Evolutionary conservation across 2,797 vertebrate species (phyloP), one percentile per base, ranked within the genome.

Genomic region (Caiman crocodilus): DNA sequence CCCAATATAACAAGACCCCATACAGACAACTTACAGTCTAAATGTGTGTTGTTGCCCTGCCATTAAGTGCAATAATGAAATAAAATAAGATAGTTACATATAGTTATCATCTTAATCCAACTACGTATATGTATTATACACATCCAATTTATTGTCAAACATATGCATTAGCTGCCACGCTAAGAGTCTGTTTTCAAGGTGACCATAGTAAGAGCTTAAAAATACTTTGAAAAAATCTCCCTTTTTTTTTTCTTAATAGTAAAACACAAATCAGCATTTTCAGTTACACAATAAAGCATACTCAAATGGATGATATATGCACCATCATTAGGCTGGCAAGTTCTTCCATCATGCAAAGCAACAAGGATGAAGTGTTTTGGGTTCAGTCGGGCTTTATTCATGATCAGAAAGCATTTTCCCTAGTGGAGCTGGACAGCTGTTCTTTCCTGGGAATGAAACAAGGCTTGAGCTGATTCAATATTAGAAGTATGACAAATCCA

Each of bases 231-330:
- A 63, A 81, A 23, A 17, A 69, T 3, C 0, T 6, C 2, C 67
- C 2, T 0, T 7, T 69, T 0, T 7, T 69, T 90, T 85, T 87
- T 42, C 8, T 63, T 88, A n/a, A 14, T 16, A 5, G 6, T 76
- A 17, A 0, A 0, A 10, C 14, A 74, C 12, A 88, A 30, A n/a
- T 1, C 14, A n/a, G 0, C 69, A 2, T 21, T 75, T 73, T 20
- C 81, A 14, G 85, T 92, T 84, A 13, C 50, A 63, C 64, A 61
- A 71, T 5, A n/a, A 63, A 77, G 67, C 2, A 13, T 55, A 20
- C 84, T 84, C 56, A n/a, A 42, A 10, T 2, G 21, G 30, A 59
- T 57, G 32, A 21, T 17, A 30, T 26, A 6, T 35, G 20, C 23
- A 20, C 56, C 25, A 42, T 50, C 17, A 10, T 14, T 2, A 76